Percentiles rank a stretch among this genome's conserved stretches.
These are phyloP conservation scores for Pyrgilauda ruficollis DNA, from an alignment of 2,113 vertebrate species.

Conservation along the genomic window DNA sequence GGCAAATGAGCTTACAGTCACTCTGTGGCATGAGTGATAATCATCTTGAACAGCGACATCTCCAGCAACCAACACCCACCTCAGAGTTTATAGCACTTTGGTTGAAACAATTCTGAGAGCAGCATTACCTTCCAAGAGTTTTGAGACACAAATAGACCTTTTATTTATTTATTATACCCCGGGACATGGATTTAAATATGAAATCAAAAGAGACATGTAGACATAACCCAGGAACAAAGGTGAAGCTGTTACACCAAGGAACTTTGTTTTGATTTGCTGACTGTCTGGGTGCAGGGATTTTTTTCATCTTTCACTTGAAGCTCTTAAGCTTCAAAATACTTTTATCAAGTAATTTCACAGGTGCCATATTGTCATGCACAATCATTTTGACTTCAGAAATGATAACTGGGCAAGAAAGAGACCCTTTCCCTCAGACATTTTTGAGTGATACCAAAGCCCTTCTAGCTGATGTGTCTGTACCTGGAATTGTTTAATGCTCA, in stretches of 20 bases:
- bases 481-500: neutral
- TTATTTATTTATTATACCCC: too few species aligned
- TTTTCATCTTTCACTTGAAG: neutral
- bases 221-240: neutral
- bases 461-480: neutral
- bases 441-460: neutral
- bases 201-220: neutral
- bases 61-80: rapidly evolving
- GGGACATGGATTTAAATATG: neutral
- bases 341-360: neutral
- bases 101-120: neutral
- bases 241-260: neutral
- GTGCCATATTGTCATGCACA: neutral
- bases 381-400: neutral
- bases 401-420: neutral
- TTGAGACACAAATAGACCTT: neutral
- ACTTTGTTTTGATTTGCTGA: neutral
- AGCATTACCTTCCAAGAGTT: neutral
- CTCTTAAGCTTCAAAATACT: neutral
- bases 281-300: neutral
- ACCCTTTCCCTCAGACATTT: neutral
- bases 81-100: neutral
- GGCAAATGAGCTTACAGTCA: neutral
- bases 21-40: neutral
- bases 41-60: neutral